Evolutionary conservation across 2,797 vertebrate genomes (phyloP).

Genomic region (Apogon talboti): DNA sequence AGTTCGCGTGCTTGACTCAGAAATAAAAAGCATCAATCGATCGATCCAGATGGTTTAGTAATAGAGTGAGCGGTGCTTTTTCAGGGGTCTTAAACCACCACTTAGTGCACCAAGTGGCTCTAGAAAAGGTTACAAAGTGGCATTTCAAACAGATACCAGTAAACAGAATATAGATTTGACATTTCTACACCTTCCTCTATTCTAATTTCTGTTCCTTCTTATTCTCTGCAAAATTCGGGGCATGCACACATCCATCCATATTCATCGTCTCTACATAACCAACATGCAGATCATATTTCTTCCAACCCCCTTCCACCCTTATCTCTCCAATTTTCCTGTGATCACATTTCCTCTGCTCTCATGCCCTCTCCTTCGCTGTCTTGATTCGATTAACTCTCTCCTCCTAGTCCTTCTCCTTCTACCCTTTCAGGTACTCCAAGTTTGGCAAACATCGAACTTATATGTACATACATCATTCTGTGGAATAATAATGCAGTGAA

Average conservation of each 20-base stretch:
- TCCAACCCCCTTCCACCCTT: slow-evolving; percentile 32
- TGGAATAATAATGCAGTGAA: too few species aligned
- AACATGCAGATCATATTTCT: slow-evolving; percentile 59
- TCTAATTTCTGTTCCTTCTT: slow-evolving; percentile 19
- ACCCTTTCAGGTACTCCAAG: slow-evolving; percentile 83
- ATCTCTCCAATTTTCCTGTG: slow-evolving; percentile 46
- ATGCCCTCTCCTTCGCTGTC: slow-evolving; percentile 26
- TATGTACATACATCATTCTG: too few species aligned
- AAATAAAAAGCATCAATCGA: too few species aligned
- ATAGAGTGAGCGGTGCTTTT: too few species aligned
- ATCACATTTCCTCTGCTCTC: slow-evolving; percentile 57
- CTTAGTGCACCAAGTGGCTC: background rate
- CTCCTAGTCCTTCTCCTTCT: background rate
- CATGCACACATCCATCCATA: slow-evolving; percentile 45
- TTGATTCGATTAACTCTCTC: slow-evolving; percentile 52
- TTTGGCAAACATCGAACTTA: background rate
- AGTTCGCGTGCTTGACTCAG: too few species aligned
- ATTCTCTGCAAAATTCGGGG: slow-evolving; percentile 8
- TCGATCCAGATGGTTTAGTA: too few species aligned
- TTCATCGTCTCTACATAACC: slow-evolving; percentile 45
- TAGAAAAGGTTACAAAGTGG: background rate
- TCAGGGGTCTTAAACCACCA: background rate
- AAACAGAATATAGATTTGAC: slow-evolving; percentile 7
- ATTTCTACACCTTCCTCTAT: background rate
- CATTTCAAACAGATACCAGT: slow-evolving; percentile 15